A percentile compares a stretch with the other conserved stretches of the same genome.
phyloP scores from a whole-genome alignment of 2,888 invertebrate species.

The Pseudoips prasinana region DNA sequence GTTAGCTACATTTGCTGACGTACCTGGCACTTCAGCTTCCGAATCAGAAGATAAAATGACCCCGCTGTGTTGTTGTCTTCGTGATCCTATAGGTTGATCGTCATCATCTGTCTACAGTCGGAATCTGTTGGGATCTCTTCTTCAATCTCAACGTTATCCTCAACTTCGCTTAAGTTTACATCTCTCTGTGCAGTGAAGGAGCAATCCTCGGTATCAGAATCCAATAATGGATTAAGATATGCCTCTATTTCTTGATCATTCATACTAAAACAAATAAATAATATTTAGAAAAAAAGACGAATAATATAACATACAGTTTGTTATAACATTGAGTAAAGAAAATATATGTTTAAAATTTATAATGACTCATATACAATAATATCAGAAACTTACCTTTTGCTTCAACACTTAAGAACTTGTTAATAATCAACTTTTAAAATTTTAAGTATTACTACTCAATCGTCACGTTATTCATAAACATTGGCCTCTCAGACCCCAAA shows the following conservation, averaged over 20 bases:
- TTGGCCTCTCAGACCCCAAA: slow-evolving; percentile 10
- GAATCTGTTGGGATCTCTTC: slow-evolving; percentile 12
- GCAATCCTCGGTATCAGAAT: too few relatives aligned
- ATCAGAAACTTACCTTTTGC: neutral
- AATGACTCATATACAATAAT: slow-evolving; percentile 2
- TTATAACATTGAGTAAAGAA: too few relatives aligned
- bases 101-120: slow-evolving; percentile 12
- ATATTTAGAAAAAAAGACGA: slow-evolving; percentile 4
- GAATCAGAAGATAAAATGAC: slow-evolving; percentile 12
- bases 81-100: slow-evolving; percentile 9
- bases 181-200: too few relatives aligned
- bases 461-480: slow-evolving; percentile 12
- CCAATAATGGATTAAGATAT: slow-evolving; percentile 3
- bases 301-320: slow-evolving; percentile 7
- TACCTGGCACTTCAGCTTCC: slow-evolving; percentile 13
- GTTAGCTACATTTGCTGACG: too few relatives aligned
- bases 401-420: slow-evolving; percentile 1
- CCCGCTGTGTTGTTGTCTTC: slow-evolving; percentile 7
- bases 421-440: slow-evolving; percentile 1
- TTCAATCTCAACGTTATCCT: slow-evolving; percentile 11
- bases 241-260: slow-evolving; percentile 6
- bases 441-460: slow-evolving; percentile 10
- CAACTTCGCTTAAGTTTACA: slow-evolving; percentile 6
- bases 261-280: slow-evolving; percentile 8
- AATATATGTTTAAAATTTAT: neutral